These are phyloP conservation scores for Pachyrhynchus sulphureomaculatus DNA, from an alignment of 1,140 invertebrate species.

Conservation along the genomic window DNA sequence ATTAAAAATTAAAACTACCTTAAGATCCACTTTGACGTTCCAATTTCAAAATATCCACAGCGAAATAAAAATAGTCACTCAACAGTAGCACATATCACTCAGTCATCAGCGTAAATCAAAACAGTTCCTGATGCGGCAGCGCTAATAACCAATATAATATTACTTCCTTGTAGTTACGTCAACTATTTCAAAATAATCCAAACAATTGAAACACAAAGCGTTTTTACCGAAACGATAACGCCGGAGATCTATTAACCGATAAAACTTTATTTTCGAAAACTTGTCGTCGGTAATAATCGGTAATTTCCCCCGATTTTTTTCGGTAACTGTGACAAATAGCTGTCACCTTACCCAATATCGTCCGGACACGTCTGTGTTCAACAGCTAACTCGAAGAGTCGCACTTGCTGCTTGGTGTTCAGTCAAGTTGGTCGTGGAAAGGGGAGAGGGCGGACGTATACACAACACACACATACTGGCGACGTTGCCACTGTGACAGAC, in stretches of 20 bases:
- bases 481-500: slow-evolving; percentile 35
- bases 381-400: slow-evolving; percentile 14
- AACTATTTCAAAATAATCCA: neutral
- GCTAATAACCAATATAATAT: no score
- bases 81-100: neutral
- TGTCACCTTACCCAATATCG: slow-evolving; percentile 25
- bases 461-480: slow-evolving; percentile 29
- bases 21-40: slow-evolving; percentile 25
- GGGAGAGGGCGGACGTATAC: slow-evolving; percentile 11
- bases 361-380: slow-evolving; percentile 19
- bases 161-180: neutral
- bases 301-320: slow-evolving; percentile 3
- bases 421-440: slow-evolving; percentile 1
- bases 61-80: slow-evolving; percentile 2
- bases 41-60: neutral
- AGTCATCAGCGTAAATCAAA: no score
- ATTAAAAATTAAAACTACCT: slow-evolving; percentile 10
- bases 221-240: neutral
- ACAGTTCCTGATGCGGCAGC: neutral
- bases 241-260: neutral
- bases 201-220: neutral
- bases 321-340: slow-evolving; percentile 13
- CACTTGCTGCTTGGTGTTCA: slow-evolving; percentile 14
- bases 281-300: slow-evolving; percentile 10
- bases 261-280: neutral